Base-by-base conservation (phyloP, 2,888 invertebrate species). In the Zygaena filipendulae region DNA sequence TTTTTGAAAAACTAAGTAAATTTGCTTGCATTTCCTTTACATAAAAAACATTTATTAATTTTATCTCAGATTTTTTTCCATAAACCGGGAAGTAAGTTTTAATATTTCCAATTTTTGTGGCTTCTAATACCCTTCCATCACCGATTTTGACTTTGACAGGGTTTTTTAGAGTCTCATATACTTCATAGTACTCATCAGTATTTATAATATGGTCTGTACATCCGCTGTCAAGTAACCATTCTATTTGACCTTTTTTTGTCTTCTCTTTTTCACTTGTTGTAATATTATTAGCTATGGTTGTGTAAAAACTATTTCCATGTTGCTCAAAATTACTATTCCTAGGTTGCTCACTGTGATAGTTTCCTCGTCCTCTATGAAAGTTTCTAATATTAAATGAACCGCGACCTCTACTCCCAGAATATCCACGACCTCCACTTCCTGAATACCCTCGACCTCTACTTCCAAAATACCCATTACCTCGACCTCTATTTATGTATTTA, bases 121-220 rank as follows among this genome's bases (percentile, higher is more conserved):
- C 35, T 31, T 34, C 13, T 23, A 41, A 31, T n/a, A 30, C 16
- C 25, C 16, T 29, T 8, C 41, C 37, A 34, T 39, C 41, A 20
- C 37, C 38, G 21, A 37, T 18, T 34, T 35, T 39, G 2, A 35
- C 32, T 27, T 40, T 25, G 3, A 38, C 14, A 16, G 34, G 32
- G 11, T 14, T 26, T 3, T 28, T 18, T n/a, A 36, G 10, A 20
- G 7, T 32, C 25, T 26, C 16, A 21, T 5, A 32, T 3, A 10
- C 9, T 2, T 33, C 27, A 25, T 22, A 42, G 11, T 35, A 38
- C 4, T 33, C 10, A 28, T 41, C 37, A 5, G 20, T 30, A 6
- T 37, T 38, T 8, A 33, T 34, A 2, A 41, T 35, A 11, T 41
- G 39, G 21, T 39, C 39, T 3, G 39, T 32, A 13, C 39, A 38